Conservation (phyloP, 1,140 invertebrate species). For the Cheumatopsyche charites region DNA sequence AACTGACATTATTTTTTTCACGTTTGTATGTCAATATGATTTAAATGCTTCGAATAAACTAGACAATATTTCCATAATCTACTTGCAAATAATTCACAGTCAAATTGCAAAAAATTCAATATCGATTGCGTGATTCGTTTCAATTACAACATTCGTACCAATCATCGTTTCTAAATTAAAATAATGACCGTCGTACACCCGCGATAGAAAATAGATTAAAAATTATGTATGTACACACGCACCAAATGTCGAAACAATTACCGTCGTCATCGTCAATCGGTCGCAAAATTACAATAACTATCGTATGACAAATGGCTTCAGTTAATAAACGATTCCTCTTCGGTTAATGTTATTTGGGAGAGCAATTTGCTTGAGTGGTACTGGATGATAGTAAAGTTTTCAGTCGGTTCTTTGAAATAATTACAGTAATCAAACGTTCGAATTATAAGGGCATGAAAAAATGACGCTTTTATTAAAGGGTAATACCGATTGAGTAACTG, state of each 20-base stretch:
- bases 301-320: conserved; percentile 27
- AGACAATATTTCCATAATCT: no score
- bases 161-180: conserved; percentile 9
- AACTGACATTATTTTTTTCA: no score
- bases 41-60: no score
- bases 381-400: conserved; percentile 11
- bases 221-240: not conserved
- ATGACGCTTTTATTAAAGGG: conserved; percentile 20
- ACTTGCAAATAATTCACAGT: no score
- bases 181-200: not conserved
- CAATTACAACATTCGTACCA: not conserved
- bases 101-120: no score
- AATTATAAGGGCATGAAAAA: conserved; percentile 13
- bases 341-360: no score
- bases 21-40: no score
- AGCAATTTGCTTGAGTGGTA: conserved; percentile 35
- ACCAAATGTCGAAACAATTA: conserved; percentile 29
- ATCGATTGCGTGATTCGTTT: conserved; percentile 4
- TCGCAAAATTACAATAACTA: conserved; percentile 27
- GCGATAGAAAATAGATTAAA: conserved; percentile 2
- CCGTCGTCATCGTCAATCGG: conserved; percentile 3
- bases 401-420: conserved; percentile 37
- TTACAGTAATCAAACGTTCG: conserved; percentile 39
- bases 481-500: conserved; percentile 18
- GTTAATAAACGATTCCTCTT: conserved; percentile 16